Base-by-base conservation (phyloP, 2,113 vertebrate genomes). In the Sorex fumeus region DNA sequence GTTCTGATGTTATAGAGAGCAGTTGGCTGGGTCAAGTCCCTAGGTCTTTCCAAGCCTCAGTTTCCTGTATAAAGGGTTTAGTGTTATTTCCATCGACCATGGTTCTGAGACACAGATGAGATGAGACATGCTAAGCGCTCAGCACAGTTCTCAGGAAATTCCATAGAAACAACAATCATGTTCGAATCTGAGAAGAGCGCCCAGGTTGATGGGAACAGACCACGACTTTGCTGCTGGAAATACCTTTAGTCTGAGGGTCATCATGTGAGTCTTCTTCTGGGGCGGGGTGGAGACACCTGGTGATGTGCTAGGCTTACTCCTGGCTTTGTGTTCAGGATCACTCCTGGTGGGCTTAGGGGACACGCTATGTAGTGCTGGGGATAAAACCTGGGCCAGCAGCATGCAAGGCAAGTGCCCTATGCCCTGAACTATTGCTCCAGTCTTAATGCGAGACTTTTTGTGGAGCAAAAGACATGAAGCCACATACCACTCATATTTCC, bases 1-100 rank as follows among this genome's bases (percentile, higher is more conserved):
- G 19, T 25, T 45, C 67, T 53, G 40, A 25, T 3, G 2, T 0
- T 1, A 12, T 21, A 6, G 0, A 12, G 60, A 18, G 16, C 1
- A 6, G 18, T 19, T 1, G 32, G 40, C 30, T 71, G 21, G 8
- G 79, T 8, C 12, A 9, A 57, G 36, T 8, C 76, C 30, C 45
- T 6, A 28, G 6, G 3, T 30, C 11, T 27, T 76, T 70, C 3
- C 4, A 2, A 5, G n/a, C 53, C 70, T 89, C 53, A 25, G n/a
- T 19, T 19, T 60, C 23, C 28, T 7, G 21, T 27, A 0, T 28
- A 25, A 32, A 82, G 76, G 50, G 23, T 13, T 1, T 66, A 16
- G 30, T 62, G 71, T 19, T 27, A 19, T 32, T 72, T 60, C 45
- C 53, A 76, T 88, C 66, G 1, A 10, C 15, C 9, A n/a, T n/a